Conservation (phyloP, 2,888 invertebrate genomes). For the Polyommatus icarus region DNA sequence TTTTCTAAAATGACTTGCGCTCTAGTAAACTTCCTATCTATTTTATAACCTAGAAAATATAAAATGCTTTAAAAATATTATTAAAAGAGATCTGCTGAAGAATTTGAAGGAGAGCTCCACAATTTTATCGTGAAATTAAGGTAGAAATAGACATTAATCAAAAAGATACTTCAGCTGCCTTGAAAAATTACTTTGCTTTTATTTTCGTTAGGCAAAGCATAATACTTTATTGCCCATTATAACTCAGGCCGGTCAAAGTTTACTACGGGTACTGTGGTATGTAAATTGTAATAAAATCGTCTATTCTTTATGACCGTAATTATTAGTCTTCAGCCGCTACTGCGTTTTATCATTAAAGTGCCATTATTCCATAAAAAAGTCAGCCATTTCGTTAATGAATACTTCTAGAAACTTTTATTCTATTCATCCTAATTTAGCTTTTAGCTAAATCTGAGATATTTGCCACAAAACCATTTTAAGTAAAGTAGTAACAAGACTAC, state of each 20-base stretch:
- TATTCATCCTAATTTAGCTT: background rate
- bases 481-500: too few relatives aligned
- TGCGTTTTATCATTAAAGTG: slow-evolving; percentile 17
- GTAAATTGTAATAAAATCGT: slow-evolving; percentile 23
- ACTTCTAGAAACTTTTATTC: background rate
- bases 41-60: background rate
- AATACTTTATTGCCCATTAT: slow-evolving; percentile 7
- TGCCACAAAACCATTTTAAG: background rate
- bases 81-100: background rate
- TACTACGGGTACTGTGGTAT: slow-evolving; percentile 2
- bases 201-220: slow-evolving; percentile 1
- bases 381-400: background rate
- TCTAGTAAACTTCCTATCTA: background rate
- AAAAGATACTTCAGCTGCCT: background rate
- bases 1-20: slow-evolving; percentile 30
- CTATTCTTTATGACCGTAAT: slow-evolving; percentile 18
- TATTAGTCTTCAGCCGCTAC: slow-evolving; percentile 5
- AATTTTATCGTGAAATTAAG: background rate
- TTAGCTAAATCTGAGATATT: background rate
- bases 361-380: slow-evolving; percentile 5
- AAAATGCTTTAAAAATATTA: background rate
- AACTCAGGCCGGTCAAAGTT: background rate
- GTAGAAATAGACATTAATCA: background rate
- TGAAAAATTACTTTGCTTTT: background rate
- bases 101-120: background rate